phyloP scores from a whole-genome alignment of 2,797 vertebrate species.

The Helarctos malayanus region DNA sequence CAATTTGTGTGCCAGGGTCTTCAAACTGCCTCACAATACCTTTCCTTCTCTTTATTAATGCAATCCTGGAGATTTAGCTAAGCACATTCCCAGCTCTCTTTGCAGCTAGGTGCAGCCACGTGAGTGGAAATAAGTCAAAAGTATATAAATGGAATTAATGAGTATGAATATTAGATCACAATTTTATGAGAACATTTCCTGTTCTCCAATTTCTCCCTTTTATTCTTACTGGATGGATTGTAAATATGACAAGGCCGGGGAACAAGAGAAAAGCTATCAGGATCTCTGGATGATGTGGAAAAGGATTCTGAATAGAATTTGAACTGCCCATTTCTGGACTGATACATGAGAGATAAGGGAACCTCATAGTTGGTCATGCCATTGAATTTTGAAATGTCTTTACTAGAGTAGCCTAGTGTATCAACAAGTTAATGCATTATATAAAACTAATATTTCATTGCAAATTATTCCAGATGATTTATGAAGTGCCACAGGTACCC shows the following conservation, averaged over 20 bases:
- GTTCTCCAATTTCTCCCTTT: background rate
- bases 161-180: background rate
- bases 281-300: background rate
- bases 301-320: background rate
- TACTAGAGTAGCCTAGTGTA: background rate
- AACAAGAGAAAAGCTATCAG: background rate
- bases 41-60: background rate
- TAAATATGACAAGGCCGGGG: background rate
- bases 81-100: background rate
- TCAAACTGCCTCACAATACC: background rate
- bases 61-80: background rate
- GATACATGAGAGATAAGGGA: background rate
- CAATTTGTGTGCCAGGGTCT: background rate
- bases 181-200: background rate
- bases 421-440: background rate
- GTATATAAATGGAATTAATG: background rate
- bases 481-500: background rate
- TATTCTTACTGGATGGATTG: background rate
- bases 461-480: background rate
- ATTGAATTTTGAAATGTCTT: background rate
- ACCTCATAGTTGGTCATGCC: background rate
- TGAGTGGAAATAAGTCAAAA: background rate
- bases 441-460: background rate
- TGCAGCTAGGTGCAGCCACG: background rate
- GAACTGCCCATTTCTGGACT: background rate